phyloP scores from a whole-genome alignment of 2,113 vertebrate species.

The Hippocampus guttulatus region DNA sequence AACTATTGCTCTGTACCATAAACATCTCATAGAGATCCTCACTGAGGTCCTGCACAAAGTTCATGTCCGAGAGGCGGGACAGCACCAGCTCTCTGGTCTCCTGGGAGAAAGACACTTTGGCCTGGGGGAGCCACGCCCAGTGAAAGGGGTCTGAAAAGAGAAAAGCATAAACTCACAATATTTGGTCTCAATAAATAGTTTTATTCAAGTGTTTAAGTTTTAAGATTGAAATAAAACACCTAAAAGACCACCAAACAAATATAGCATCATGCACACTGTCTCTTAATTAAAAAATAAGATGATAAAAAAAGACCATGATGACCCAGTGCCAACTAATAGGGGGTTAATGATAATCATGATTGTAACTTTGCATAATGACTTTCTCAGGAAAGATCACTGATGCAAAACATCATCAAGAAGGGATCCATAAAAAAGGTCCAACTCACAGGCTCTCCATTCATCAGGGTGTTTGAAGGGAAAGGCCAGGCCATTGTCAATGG shows the following conservation, averaged over 20 bases:
- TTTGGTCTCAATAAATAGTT: neutral
- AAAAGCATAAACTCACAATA: neutral
- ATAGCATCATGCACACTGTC: too few relatives aligned
- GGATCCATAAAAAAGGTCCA: neutral
- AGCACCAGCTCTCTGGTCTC: slow-evolving; percentile 88
- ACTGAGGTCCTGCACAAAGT: slow-evolving; percentile 97
- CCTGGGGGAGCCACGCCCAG: slow-evolving; percentile 96
- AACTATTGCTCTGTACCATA: slow-evolving; percentile 71
- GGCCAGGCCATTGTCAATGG: slow-evolving; percentile 95
- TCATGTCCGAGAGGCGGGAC: slow-evolving; percentile 93
- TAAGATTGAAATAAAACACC: neutral
- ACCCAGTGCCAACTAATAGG: too few relatives aligned
- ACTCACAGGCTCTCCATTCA: slow-evolving; percentile 82
- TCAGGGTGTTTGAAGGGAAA: slow-evolving; percentile 99
- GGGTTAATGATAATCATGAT: too few relatives aligned
- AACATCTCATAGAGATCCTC: slow-evolving; percentile 97
- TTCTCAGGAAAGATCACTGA: neutral
- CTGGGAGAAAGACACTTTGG: slow-evolving; percentile 92
- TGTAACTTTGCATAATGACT: neutral
- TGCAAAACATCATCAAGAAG: neutral
- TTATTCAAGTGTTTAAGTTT: neutral
- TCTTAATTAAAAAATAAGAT: too few relatives aligned
- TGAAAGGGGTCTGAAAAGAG: slow-evolving; percentile 86
- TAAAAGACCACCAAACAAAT: too few relatives aligned
- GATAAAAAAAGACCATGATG: too few relatives aligned